Base-by-base conservation (phyloP, 2,888 invertebrate species). In the Heliothis peltigera region DNA sequence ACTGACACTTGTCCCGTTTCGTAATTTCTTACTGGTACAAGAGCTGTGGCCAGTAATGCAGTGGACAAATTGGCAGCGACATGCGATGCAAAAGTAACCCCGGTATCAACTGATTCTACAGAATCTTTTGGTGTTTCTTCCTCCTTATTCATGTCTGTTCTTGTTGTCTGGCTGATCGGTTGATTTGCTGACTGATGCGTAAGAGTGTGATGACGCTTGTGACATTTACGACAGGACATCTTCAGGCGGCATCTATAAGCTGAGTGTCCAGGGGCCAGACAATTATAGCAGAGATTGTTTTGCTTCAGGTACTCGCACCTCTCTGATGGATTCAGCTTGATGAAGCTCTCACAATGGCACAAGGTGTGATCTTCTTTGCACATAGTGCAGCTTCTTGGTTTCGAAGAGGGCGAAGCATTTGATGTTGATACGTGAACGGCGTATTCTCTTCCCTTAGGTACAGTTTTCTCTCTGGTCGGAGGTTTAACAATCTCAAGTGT, bases 401-500 rank as follows among this genome's bases (percentile, higher is more conserved):
- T 48, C 4, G 18, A 5, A 8, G 12, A 4, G 19, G 44, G 21
- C 4, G 55, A 6, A 2, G 19, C n/a, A 53, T 21, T 22, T 17
- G 52, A 21, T 15, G 52, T 42, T 4, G 52, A 22, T 4, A 53
- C 39, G 39, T 53, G 52, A 28, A 43, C 58, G 21, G 43, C 44
- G 21, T 43, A 59, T 52, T 35, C 28, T 18, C 52, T 59, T 32
- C 43, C 59, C n/a, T 28, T 51, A 21, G 43, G 2, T 49, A 25
- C 25, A 18, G 49, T n/a, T 7, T 32, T 43, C 4, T 51, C 32
- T 21, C n/a, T 43, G n/a, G 12, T 46, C 2, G 59, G 32, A 39
- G 64, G 52, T n/a, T 35, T 18, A 15, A 77, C 35, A 10, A 83
- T 18, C 56, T 84, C 82, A 10, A 83, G 47, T n/a, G n/a, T n/a